Evolutionary conservation across 2,888 invertebrate genomes (phyloP).

Genomic region (Cremastobaeus sp.): DNA sequence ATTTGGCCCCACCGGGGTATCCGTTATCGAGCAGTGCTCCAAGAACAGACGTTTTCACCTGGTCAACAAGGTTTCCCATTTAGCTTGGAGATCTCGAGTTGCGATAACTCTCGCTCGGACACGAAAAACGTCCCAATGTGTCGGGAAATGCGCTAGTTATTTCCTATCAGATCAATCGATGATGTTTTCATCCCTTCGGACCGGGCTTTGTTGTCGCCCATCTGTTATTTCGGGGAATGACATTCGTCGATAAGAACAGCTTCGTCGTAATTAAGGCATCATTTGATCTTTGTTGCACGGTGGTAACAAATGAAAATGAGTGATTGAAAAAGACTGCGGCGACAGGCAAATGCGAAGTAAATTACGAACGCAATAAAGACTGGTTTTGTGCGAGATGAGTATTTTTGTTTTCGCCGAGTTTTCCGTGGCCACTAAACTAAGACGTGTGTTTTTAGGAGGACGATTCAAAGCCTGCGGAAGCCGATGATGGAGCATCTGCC

Average conservation of each 20-base stretch:
- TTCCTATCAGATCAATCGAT: background rate
- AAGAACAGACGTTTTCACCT: slow-evolving; percentile 33
- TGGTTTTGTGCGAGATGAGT: too few relatives aligned
- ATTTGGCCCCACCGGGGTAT: slow-evolving; percentile 14
- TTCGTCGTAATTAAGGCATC: too few relatives aligned
- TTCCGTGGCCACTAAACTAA: background rate
- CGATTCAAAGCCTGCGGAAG: slow-evolving; percentile 73
- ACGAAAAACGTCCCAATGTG: slow-evolving; percentile 2
- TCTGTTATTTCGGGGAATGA: background rate
- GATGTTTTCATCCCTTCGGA: background rate
- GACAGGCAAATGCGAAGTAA: too few relatives aligned
- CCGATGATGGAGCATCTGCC: slow-evolving; percentile 64
- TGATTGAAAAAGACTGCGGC: too few relatives aligned
- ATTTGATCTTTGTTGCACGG: too few relatives aligned
- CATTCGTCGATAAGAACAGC: too few relatives aligned
- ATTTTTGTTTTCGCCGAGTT: too few relatives aligned
- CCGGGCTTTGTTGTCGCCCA: background rate
- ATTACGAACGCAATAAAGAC: background rate
- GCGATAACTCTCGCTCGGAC: slow-evolving; percentile 13
- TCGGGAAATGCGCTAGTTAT: background rate
- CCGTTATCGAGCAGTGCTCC: slow-evolving; percentile 3
- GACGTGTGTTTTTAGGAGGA: slow-evolving; percentile 66
- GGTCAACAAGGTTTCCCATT: slow-evolving; percentile 6
- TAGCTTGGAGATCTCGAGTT: slow-evolving; percentile 13
- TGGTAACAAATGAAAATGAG: too few relatives aligned